These are phyloP conservation scores for Chiroxiphia lanceolata DNA, from an alignment of 2,797 vertebrate species.

Conservation along the genomic window DNA sequence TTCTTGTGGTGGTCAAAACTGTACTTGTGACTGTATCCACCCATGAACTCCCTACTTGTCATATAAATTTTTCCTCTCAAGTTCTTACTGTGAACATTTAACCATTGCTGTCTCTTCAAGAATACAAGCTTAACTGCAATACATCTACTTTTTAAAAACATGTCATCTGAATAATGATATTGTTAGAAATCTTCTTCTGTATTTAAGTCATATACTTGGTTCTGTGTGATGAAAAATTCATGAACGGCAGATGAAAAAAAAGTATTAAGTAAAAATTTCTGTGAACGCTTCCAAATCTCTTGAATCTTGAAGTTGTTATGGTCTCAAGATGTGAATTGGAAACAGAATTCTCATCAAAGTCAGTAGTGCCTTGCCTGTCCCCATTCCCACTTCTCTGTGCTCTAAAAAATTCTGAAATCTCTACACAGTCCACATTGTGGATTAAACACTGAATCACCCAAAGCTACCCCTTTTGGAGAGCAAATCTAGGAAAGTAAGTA, in stretches of 20 bases:
- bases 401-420: neutral
- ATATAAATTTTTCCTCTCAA: neutral
- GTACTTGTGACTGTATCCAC: neutral
- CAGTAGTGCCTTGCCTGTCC: neutral
- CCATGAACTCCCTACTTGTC: neutral
- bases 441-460: neutral
- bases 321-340: neutral
- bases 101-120: neutral
- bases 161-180: neutral
- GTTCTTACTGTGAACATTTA: neutral
- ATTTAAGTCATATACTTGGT: neutral
- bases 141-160: neutral
- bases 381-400: neutral
- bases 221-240: neutral
- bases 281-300: neutral
- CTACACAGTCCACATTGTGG: neutral
- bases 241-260: neutral
- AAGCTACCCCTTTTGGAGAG: neutral
- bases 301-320: neutral
- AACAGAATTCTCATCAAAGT: neutral
- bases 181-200: neutral
- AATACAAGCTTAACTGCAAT: neutral
- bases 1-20: neutral
- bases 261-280: neutral
- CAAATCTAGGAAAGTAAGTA: neutral